Base-by-base conservation (phyloP, 2,888 invertebrate species). In the Caenorhabditis becei region DNA sequence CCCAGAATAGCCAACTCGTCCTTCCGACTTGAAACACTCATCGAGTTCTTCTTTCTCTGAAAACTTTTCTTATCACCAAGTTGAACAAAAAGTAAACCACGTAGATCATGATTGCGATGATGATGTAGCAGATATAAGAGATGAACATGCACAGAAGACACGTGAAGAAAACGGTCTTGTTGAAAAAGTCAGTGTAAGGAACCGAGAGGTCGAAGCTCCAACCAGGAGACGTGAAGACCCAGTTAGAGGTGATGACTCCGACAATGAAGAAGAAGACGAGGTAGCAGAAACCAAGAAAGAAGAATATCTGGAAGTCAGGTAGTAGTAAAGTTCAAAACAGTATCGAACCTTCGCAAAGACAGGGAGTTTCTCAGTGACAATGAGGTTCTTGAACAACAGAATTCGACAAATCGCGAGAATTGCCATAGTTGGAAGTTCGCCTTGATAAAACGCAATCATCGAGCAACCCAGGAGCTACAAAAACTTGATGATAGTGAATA, bases 1-100 rank as follows among this genome's bases (percentile, higher is more conserved):
- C 35, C 16, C 0, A 63, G 32, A 47, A 62, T 63, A 16, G 56
- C 54, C 4, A 63, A 53, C 53, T 72, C 71, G 20, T 71, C 54
- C 35, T 51, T 49, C 3, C 61, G 24, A 11, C 18, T 35, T 8
- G 32, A 18, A 1, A 10, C 56, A 26, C 32, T 32, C n/a, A 18
- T 20, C 35, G 37, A 16, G 2, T 3, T 11, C 26, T n/a, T 32
- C n/a, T 32, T 56, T 2, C n/a, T n/a, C 35, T 56, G 24, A 8
- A 54, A 54, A n/a, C n/a, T n/a, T n/a, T n/a, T n/a, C n/a, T n/a
- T n/a, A n/a, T n/a, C n/a, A n/a, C n/a, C n/a, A n/a, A n/a, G n/a
- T n/a, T n/a, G n/a, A n/a, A n/a, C n/a, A n/a, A n/a, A n/a, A n/a
- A n/a, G n/a, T n/a, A n/a, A 54, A 54, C 54, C 32, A 28, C 32